Base-by-base conservation (phyloP, 2,113 vertebrate species). In the Corythornis vintsioides region DNA sequence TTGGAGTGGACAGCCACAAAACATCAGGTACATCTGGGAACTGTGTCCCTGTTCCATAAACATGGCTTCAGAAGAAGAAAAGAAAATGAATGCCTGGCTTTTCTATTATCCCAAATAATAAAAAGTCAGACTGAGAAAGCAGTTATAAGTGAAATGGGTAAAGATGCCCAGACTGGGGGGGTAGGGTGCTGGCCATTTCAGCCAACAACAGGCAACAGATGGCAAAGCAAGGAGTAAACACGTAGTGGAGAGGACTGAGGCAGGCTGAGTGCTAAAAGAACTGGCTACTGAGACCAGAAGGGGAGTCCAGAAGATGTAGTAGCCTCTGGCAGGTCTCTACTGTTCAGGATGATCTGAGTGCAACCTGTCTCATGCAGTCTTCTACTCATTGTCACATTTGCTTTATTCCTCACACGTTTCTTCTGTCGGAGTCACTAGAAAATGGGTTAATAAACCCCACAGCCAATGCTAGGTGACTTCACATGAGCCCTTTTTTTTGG, bases 21-120 rank as follows among this genome's bases (percentile, higher is more conserved):
- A 60, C 48, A 59, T n/a, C 4, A 31, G 29, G 45, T 80, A 77
- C 0, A 0, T 33, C 24, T 83, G 31, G 67, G 26, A 89, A 66
- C 47, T 5, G 7, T 16, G 15, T 28, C 24, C 43, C 18, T 31
- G 8, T 56, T 60, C 60, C 0, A 0, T 8, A 55, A 82, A 35
- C 5, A 16, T 13, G 28, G 29, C 33, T 79, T 63, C 57, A 88
- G 38, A 38, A 38, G 38, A 38, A 38, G 10, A 38, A 38, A 10
- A 38, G 10, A 38, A 35, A 35, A 35, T 11, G 3, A 76, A 66
- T 48, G 31, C 22, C 60, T 59, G 55, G 15, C 28, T 82, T 78
- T 47, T 78, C 25, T 53, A 6, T 60, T 52, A 56, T 31, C 48
- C 17, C 21, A 55, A 66, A n/a, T n/a, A 3, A 19, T 26, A 53